Evolutionary conservation across 2,888 invertebrate species (phyloP), one percentile per base, ranked within the genome.

Genomic region (Ichneumoninae sp.): DNA sequence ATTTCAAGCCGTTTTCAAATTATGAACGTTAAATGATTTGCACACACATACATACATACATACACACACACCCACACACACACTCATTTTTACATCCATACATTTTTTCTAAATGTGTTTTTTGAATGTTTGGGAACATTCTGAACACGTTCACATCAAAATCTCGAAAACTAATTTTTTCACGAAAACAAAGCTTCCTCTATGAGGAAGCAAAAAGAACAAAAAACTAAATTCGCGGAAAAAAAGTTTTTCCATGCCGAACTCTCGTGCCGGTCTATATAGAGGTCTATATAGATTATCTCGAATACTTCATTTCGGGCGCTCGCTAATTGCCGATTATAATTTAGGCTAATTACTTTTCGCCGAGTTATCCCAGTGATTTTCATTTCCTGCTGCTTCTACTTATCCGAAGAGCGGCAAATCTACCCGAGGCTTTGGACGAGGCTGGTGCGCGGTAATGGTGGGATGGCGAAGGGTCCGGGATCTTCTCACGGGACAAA

Each of bases 271-370:
- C 40, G 54, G 22, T 22, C 22, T 22, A 22, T 22, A 22, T 22
- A 22, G 54, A 54, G 79, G 80, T 70, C 80, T 26, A 40, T 68
- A 72, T 62, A 72, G 74, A 84, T 84, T 81, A 78, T 74, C 81
- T 62, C 80, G 57, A 78, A 74, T 74, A 40, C 54, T 69, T 68
- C 30, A 22, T 65, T 78, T 70, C 83, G 54, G 6, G 22, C 52
- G 44, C 79, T 68, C 84, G 71, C 77, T 81, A 72, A 87, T 87
- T 78, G 85, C 79, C 77, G 79, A 83, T 87, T 87, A 84, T 86
- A 89, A 89, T 90, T 89, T 88, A 84, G 74, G 82, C 83, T 89
- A 91, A 91, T 91, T 90, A 89, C 89, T 88, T 89, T 87, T 81
- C 82, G 69, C 83, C 44, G 83, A 88, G 83, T 86, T 86, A 66